Evolutionary conservation across 2,888 invertebrate species (phyloP), one percentile per base, ranked within the genome.

Genomic region (Drosophila longiperda): DNA sequence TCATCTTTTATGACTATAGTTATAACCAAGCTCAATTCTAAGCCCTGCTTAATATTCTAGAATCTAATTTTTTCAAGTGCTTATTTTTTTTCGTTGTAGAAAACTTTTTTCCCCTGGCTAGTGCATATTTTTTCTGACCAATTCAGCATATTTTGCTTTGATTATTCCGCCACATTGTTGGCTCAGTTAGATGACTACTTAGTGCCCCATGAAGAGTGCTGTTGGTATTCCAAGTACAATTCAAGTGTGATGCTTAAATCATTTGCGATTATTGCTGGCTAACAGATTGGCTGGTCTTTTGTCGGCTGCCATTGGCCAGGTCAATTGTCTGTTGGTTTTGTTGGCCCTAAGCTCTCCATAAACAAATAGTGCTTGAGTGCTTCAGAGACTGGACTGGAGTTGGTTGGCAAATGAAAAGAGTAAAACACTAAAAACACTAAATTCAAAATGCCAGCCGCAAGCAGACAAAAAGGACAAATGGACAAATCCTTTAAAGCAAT

Each of bases 391-490:
- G 29, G 50, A n/a, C 26, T 45, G 23, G 15, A 23, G 23, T 45
- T 45, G 23, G 45, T 7, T 45, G 23, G 45, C 45, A 23, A 8
- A 23, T 23, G 45, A 23, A 45, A 45, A 64, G 17, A 42, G 53
- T 59, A 36, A 58, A 20, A 50, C 65, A 29, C 29, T 29, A 66
- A 78, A 71, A 59, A 74, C 45, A 63, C 38, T 50, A 32, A 84
- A 82, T 63, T 78, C 70, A 65, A 38, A 71, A 79, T 75, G 85
- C 58, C 68, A 67, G 73, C 76, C 79, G 58, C 78, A 80, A 78
- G 64, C 80, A 81, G 79, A 83, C 71, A 63, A 78, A 63, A 78
- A 81, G 72, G 55, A 70, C 82, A 82, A 84, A 83, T 80, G 79
- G 70, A 60, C 69, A 82, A 86, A 55, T 55, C 71, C 84, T 80